Evolutionary conservation across 2,797 vertebrate species (phyloP).

Genomic region (Tiaroga cobitis): DNA sequence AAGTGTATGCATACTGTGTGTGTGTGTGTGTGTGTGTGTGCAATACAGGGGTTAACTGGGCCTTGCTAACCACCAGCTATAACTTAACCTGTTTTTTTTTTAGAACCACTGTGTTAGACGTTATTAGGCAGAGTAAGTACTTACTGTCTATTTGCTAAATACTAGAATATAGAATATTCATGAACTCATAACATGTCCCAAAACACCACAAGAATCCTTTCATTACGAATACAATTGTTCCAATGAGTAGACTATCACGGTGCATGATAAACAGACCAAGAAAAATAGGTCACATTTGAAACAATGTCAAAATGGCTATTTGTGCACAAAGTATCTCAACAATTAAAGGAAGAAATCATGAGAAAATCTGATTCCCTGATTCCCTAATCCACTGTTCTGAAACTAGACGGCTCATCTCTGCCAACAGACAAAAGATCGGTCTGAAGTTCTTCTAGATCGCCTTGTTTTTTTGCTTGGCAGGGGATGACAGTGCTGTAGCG

Average conservation of each 20-base stretch:
- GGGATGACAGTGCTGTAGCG: slow-evolving; percentile 80
- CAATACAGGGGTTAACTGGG: background rate
- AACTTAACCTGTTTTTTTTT: background rate
- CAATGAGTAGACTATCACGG: background rate
- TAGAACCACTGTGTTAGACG: background rate
- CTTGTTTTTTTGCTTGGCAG: slow-evolving; percentile 81
- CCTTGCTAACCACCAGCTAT: background rate
- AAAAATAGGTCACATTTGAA: slow-evolving; percentile 19
- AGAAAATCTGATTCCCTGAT: slow-evolving; percentile 7
- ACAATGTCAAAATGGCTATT: slow-evolving; percentile 31
- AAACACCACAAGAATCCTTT: background rate
- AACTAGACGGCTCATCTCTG: slow-evolving; percentile 24
- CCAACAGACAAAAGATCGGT: slow-evolving; percentile 51
- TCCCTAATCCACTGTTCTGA: slow-evolving; percentile 13
- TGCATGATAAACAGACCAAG: slow-evolving; percentile 2
- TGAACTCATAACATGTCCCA: background rate
- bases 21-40: background rate
- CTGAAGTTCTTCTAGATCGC: slow-evolving; percentile 60
- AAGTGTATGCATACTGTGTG: too few species aligned
- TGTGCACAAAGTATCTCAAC: background rate
- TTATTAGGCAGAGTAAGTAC: background rate
- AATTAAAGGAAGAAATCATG: background rate
- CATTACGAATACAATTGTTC: slow-evolving; percentile 1
- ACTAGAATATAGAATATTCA: background rate
- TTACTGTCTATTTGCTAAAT: background rate